Evolutionary conservation across 2,888 invertebrate genomes (phyloP).

Genomic region (Drosophila pseudotalamancana): DNA sequence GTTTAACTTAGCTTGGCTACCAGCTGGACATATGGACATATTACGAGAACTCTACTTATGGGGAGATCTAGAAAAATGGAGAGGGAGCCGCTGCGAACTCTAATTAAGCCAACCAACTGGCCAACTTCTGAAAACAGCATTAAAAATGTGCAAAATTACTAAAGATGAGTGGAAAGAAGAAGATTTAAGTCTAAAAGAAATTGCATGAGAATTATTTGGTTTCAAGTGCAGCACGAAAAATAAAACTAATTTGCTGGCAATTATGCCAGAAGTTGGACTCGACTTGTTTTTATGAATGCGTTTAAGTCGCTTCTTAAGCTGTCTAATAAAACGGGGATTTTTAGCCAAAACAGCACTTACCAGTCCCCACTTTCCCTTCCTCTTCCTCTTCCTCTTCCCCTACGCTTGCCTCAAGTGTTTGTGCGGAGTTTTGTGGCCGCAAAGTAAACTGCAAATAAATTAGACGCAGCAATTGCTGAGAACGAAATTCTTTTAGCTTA

Average conservation of each 20-base stretch:
- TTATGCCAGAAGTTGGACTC: conserved; percentile 46
- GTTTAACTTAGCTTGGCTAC: conserved; percentile 37
- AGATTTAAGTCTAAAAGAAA: conserved; percentile 27
- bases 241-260: conserved; percentile 59
- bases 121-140: conserved; percentile 36
- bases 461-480: conserved; percentile 47
- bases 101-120: conserved; percentile 68
- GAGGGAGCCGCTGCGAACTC: conserved; percentile 25
- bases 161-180: conserved; percentile 15
- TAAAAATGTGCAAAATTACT: conserved; percentile 26
- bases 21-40: conserved; percentile 64
- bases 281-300: conserved; percentile 47
- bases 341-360: conserved; percentile 5
- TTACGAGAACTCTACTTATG: no score
- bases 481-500: conserved; percentile 49
- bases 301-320: conserved; percentile 37
- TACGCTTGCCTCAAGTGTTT: conserved; percentile 41
- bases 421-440: conserved; percentile 19
- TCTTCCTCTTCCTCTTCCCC: no score
- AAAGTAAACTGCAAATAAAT: conserved; percentile 72
- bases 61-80: conserved; percentile 13
- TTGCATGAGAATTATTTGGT: conserved; percentile 56
- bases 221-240: conserved; percentile 51
- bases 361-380: no score
- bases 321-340: conserved; percentile 41